Evolutionary conservation across 2,888 invertebrate species (phyloP).

Genomic region (Rhamphomyia laevipes): DNA sequence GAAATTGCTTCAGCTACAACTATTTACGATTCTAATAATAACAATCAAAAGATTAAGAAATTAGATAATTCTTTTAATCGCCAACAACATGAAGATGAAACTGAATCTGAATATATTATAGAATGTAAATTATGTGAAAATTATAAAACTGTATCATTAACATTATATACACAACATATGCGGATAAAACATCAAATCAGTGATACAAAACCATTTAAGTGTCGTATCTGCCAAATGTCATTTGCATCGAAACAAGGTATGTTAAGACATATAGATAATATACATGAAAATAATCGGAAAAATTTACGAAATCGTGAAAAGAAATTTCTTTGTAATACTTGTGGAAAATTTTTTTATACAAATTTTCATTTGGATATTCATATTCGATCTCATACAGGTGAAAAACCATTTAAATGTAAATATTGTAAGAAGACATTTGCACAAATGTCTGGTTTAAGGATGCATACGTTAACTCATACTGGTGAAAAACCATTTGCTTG

Average conservation of each 20-base stretch:
- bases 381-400: slow-evolving; percentile 16
- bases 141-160: slow-evolving; percentile 8
- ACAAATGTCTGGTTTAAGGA: slow-evolving; percentile 8
- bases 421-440: slow-evolving; percentile 8
- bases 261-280: slow-evolving; percentile 13
- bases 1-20: no score
- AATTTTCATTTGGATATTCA: slow-evolving; percentile 29
- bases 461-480: slow-evolving; percentile 7
- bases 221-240: slow-evolving; percentile 7
- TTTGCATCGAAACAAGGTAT: slow-evolving; percentile 14
- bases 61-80: no score
- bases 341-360: slow-evolving; percentile 28
- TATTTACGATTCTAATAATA: no score
- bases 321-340: slow-evolving; percentile 20
- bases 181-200: slow-evolving; percentile 7
- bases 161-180: slow-evolving; percentile 10
- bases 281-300: slow-evolving; percentile 12
- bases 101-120: slow-evolving; percentile 5
- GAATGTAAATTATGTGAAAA: slow-evolving; percentile 10
- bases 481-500: slow-evolving; percentile 10
- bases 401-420: slow-evolving; percentile 7
- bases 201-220: slow-evolving; percentile 11
- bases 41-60: no score
- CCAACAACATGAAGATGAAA: no score
- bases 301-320: slow-evolving; percentile 12